Evolutionary conservation across 2,888 invertebrate species (phyloP).

Genomic region (Acronicta leporina): DNA sequence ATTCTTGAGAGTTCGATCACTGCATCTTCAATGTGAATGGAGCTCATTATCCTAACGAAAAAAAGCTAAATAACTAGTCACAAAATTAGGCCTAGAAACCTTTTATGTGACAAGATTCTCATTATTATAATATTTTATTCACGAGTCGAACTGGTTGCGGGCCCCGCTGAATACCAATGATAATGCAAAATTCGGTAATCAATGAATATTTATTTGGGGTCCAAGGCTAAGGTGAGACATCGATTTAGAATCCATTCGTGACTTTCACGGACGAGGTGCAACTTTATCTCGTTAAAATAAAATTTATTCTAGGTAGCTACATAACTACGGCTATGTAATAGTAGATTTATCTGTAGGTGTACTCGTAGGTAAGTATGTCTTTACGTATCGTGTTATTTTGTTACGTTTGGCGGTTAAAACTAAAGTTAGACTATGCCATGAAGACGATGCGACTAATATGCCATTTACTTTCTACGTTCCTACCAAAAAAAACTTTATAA

Average conservation of each 20-base stretch:
- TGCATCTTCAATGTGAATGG: background rate
- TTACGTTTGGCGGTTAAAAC: no score
- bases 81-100: constrained; percentile 2
- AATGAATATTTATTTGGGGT: constrained; percentile 59
- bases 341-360: no score
- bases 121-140: constrained; percentile 57
- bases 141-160: constrained; percentile 50
- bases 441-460: no score
- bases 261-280: constrained; percentile 32
- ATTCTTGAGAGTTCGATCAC: no score
- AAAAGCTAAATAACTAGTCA: background rate
- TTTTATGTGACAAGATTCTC: constrained; percentile 17
- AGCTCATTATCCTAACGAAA: background rate
- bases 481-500: no score
- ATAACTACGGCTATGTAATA: no score
- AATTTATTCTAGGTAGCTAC: background rate
- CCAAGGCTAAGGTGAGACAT: constrained; percentile 39
- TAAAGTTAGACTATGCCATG: no score
- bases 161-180: constrained; percentile 57
- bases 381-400: no score
- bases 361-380: no score
- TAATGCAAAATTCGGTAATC: constrained; percentile 54
- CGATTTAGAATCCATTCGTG: constrained; percentile 17
- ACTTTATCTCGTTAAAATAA: background rate
- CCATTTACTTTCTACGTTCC: no score